Conservation (phyloP, 2,888 invertebrate species). For the Xylota segnis region DNA sequence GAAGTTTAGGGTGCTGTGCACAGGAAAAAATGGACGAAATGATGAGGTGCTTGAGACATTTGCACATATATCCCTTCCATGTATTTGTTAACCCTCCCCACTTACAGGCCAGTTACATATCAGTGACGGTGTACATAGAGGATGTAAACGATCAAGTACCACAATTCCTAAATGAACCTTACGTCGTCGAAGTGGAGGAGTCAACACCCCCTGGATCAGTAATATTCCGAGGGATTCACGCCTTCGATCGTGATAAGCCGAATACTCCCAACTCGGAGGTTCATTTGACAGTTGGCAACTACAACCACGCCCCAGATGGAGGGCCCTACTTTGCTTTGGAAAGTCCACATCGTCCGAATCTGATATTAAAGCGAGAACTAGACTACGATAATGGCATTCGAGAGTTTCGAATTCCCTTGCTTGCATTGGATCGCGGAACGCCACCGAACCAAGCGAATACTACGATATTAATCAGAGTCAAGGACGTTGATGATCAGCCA, state of each 20-base stretch:
- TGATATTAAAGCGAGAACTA: conserved; percentile 90
- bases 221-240: conserved; percentile 92
- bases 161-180: conserved; percentile 91
- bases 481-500: conserved; percentile 92
- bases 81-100: neutral
- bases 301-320: conserved; percentile 81
- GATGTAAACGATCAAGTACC: conserved; percentile 95
- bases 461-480: conserved; percentile 89
- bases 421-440: conserved; percentile 93
- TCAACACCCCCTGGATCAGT: conserved; percentile 91
- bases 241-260: conserved; percentile 93
- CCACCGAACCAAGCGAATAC: conserved; percentile 91
- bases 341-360: conserved; percentile 90
- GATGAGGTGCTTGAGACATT: conserved; percentile 81
- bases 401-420: conserved; percentile 89
- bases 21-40: conserved; percentile 81
- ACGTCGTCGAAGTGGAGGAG: conserved; percentile 92
- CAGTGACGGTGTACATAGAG: conserved; percentile 94
- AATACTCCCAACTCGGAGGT: conserved; percentile 95
- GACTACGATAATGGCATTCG: conserved; percentile 93
- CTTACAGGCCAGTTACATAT: conserved; percentile 92
- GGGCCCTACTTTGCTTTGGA: conserved; percentile 89
- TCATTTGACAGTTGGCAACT: conserved; percentile 91
- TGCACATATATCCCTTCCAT: neutral
- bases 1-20: conserved; percentile 92